Evolutionary conservation across 2,888 invertebrate species (phyloP).

Genomic region (Podabrus alpinus): DNA sequence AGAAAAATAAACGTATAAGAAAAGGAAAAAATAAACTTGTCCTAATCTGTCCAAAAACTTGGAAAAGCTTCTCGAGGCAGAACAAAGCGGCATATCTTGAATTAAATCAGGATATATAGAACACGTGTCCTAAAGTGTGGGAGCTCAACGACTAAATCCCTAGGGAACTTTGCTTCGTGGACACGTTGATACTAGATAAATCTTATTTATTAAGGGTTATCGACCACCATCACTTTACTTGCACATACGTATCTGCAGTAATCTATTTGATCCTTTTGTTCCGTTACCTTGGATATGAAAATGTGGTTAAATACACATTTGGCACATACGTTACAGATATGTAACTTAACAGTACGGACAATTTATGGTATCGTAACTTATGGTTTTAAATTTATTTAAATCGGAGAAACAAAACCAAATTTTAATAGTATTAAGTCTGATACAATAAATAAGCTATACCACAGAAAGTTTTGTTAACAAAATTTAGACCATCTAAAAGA

Average conservation of each 20-base stretch:
- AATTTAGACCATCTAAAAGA: not conserved
- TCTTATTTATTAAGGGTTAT: conserved; percentile 32
- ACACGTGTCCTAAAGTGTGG: conserved; percentile 30
- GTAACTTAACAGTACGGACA: not conserved
- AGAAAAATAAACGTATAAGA: not conserved
- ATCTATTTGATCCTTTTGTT: conserved; percentile 19
- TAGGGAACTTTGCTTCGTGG: conserved; percentile 23
- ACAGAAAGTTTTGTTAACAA: not conserved
- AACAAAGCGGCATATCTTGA: conserved; percentile 29
- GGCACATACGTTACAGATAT: not conserved
- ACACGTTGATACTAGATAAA: conserved; percentile 31
- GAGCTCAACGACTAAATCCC: conserved; percentile 28
- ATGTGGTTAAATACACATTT: not conserved
- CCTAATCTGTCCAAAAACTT: conserved; percentile 18
- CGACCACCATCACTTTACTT: conserved; percentile 28
- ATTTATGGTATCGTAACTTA: not conserved
- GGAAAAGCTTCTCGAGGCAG: conserved; percentile 14
- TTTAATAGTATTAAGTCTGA: not conserved
- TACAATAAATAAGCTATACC: not conserved
- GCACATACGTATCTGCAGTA: conserved; percentile 20
- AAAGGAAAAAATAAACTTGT: not conserved
- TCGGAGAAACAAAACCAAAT: not conserved
- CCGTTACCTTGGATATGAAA: conserved; percentile 1
- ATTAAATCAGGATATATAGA: conserved; percentile 30
- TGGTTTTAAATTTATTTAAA: not conserved